Conservation (phyloP, 2,888 invertebrate genomes). For the Hydrotaea cyrtoneurina region DNA sequence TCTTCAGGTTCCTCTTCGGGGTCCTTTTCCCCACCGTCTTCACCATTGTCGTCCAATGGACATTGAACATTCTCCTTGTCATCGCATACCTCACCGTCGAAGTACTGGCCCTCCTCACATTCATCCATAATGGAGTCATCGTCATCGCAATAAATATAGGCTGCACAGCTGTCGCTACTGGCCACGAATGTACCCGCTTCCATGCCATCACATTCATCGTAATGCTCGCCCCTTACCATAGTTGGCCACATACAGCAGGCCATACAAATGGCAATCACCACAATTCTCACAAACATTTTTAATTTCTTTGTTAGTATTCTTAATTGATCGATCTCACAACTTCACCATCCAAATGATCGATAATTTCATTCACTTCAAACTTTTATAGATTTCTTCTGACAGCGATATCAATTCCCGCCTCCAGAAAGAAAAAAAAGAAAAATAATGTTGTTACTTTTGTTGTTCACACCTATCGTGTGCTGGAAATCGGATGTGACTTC, state of each 20-base stretch:
- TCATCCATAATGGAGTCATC: conserved; percentile 73
- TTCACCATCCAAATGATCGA: conserved; percentile 41
- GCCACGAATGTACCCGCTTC: conserved; percentile 71
- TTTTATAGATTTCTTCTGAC: conserved; percentile 57
- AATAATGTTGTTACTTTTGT: too few relatives aligned
- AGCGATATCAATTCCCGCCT: too few relatives aligned
- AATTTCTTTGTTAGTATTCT: not conserved
- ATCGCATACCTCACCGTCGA: conserved; percentile 73
- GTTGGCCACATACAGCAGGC: not conserved
- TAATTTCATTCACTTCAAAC: not conserved
- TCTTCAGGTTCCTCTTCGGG: conserved; percentile 15
- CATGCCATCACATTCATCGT: conserved; percentile 73
- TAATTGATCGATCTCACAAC: not conserved
- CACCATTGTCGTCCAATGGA: conserved; percentile 71
- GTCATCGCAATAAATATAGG: conserved; percentile 76
- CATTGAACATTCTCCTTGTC: conserved; percentile 72
- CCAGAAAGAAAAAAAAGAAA: too few relatives aligned
- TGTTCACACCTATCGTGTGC: not conserved
- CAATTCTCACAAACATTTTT: conserved; percentile 16
- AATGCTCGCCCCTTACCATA: conserved; percentile 66
- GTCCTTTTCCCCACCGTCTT: conserved; percentile 45
- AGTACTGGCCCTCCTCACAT: conserved; percentile 75
- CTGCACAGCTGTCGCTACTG: conserved; percentile 73
- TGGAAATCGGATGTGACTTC: not conserved
- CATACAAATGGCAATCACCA: not conserved